A percentile compares a stretch with the other conserved stretches of the same genome.
phyloP scores from a whole-genome alignment of 2,888 invertebrate genomes.

The Orchesella flavescens region DNA sequence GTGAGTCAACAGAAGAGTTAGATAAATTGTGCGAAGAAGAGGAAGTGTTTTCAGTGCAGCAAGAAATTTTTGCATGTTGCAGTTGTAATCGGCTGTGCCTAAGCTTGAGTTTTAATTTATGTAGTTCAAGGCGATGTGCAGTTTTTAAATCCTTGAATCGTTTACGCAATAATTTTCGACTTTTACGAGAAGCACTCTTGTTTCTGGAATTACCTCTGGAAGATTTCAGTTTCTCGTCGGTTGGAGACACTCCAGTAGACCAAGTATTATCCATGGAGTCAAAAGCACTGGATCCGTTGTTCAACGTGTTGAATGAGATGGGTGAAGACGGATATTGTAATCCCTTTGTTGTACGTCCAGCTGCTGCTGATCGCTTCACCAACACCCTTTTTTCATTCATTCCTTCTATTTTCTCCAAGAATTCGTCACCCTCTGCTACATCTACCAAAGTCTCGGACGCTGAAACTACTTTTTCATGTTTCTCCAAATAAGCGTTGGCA shows the following conservation, averaged over 20 bases:
- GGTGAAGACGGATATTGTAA: neutral
- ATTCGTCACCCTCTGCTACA: neutral
- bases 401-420: neutral
- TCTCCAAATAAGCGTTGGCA: neutral
- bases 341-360: slow-evolving; percentile 28
- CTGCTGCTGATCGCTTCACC: slow-evolving; percentile 37
- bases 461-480: no score
- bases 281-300: slow-evolving; percentile 11
- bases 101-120: slow-evolving; percentile 24
- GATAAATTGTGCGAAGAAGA: slow-evolving; percentile 2
- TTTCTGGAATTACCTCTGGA: slow-evolving; percentile 22
- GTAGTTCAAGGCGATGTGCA: slow-evolving; percentile 16
- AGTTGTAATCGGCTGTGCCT: slow-evolving; percentile 1
- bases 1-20: neutral
- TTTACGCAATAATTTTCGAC: slow-evolving; percentile 10
- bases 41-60: slow-evolving; percentile 26
- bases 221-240: neutral
- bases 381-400: neutral
- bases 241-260: neutral
- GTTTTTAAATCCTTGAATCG: slow-evolving; percentile 5
- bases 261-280: neutral
- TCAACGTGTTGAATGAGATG: slow-evolving; percentile 10
- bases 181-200: neutral
- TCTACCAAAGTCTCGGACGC: neutral
- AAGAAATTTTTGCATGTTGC: slow-evolving; percentile 25